Evolutionary conservation across 2,113 vertebrate species (phyloP).

Genomic region (Pterocles burchelli): DNA sequence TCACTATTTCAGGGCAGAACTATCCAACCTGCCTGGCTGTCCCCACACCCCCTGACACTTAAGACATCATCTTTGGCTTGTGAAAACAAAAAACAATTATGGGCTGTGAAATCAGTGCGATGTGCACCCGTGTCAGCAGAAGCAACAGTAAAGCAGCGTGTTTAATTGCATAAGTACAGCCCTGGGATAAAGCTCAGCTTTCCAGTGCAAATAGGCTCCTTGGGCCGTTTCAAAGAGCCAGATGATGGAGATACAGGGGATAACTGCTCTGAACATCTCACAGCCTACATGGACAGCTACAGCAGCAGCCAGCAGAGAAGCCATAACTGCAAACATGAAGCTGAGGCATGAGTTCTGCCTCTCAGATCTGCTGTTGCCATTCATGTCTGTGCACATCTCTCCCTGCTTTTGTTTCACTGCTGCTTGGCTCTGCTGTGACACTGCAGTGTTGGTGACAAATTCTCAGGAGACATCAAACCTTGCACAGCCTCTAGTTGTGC

Average conservation of each 20-base stretch:
- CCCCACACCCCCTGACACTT: background rate
- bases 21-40: background rate
- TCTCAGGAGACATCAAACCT: background rate
- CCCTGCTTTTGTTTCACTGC: background rate
- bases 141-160: background rate
- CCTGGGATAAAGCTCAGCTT: too few relatives aligned
- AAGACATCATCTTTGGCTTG: background rate
- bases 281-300: background rate
- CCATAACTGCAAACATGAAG: background rate
- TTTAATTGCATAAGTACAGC: background rate
- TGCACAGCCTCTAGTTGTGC: background rate
- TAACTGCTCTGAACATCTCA: background rate
- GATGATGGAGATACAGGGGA: too few relatives aligned
- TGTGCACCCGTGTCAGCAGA: background rate
- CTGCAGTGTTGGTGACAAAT: background rate
- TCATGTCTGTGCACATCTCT: accelerated
- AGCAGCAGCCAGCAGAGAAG: background rate
- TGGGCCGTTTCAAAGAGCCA: background rate
- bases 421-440: background rate
- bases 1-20: background rate
- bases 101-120: background rate
- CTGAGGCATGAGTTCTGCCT: background rate
- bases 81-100: background rate
- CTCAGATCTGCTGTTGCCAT: background rate
- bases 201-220: background rate